These are phyloP conservation scores for Melanerpes aurifrons DNA, from an alignment of 2,113 vertebrate species.

Conservation along the genomic window DNA sequence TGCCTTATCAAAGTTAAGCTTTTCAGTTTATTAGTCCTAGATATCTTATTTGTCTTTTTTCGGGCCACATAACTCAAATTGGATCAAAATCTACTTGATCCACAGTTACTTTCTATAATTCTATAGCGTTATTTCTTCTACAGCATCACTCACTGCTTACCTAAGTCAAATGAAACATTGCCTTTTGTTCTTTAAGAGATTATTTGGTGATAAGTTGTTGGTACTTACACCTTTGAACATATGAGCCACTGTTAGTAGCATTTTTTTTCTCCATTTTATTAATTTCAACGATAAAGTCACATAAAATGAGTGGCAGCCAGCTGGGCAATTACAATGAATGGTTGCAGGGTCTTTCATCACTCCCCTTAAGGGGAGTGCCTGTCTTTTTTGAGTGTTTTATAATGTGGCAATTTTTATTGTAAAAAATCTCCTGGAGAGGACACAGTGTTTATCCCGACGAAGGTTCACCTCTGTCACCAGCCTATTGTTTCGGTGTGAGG, in stretches of 20 bases:
- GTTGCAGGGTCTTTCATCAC: slow-evolving; percentile 13
- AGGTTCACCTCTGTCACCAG: neutral
- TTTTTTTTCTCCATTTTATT: neutral
- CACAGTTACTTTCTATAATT: neutral
- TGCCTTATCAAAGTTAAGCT: slow-evolving; percentile 4
- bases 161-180: neutral
- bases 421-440: neutral
- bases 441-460: fast-evolving
- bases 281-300: neutral
- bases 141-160: neutral
- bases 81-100: neutral
- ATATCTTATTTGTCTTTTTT: neutral
- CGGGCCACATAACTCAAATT: neutral
- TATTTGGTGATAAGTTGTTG: neutral
- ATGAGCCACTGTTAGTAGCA: neutral
- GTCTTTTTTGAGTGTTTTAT: slow-evolving; percentile 22
- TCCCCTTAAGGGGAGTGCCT: slow-evolving; percentile 1
- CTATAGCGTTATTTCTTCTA: neutral
- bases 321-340: neutral
- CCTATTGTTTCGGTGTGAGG: fast-evolving
- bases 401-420: slow-evolving; percentile 39
- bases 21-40: slow-evolving; percentile 10
- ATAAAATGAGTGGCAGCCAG: neutral
- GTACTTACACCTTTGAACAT: neutral
- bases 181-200: neutral